Evolutionary conservation across 2,113 vertebrate species (phyloP), one percentile per base, ranked within the genome.

Genomic region (Eurystomus gularis): DNA sequence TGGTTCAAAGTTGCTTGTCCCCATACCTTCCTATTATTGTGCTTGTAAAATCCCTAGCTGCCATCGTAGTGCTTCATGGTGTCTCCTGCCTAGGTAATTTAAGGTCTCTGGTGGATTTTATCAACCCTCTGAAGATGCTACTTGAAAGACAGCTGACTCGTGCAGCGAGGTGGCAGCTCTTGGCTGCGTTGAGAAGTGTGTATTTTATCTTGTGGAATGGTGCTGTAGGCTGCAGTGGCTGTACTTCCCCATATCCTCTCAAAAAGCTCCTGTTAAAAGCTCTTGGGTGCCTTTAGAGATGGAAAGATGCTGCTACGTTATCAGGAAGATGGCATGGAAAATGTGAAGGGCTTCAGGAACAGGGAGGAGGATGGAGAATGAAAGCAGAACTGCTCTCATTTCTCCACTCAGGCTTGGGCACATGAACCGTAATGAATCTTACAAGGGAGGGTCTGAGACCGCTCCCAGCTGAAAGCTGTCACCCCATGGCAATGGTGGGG

Each of bases 401-500:
- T 73, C 66, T 79, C 44, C 23, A 13, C 7, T 33, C 28, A 19
- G 12, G 49, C 51, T 71, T 20, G 37, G 72, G 29, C 28, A 51
- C 42, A 23, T 4, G 24, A 62, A 44, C 12, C 17, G 40, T 10
- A 6, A 4, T 20, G 46, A 58, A n/a, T 58, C 28, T 37, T 31
- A 17, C 0, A 0, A n/a, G 49, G 37, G 13, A 54, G 42, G n/a
- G 6, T 58, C 51, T 64, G n/a, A 46, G 55, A 24, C 42, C 1
- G 3, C 33, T 54, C 62, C 28, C 28, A 42, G 58, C 13, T 1
- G 1, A 60, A 33, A 44, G 26, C 54, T 1, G 0, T 25, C 7
- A 4, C 21, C 33, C 73, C 0, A 1, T 12, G 24, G 76, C 52
- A 31, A 13, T 0, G 5, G 13, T 4, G 1, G 52, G n/a, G 80